Evolutionary conservation across 2,888 invertebrate species (phyloP), one percentile per base, ranked within the genome.

Genomic region (Habroteleia sp.): DNA sequence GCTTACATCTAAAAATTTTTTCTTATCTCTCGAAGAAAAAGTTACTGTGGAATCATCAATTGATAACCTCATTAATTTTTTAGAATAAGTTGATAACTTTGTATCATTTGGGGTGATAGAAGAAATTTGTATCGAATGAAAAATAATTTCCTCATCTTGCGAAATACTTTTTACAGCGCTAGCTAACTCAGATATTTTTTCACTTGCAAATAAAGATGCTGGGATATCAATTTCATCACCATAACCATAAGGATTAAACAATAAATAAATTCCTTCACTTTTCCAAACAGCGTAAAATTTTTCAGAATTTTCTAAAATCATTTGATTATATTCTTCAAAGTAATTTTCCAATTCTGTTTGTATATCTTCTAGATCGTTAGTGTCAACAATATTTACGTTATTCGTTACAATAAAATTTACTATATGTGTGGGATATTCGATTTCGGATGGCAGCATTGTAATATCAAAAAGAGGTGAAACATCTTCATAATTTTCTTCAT

Each of bases 191-290:
- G 79, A 81, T 3, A 87, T 65, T 11, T 58, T 80, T 3, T 82
- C 83, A 0, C 79, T 80, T 0, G 86, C 83, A 0, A 77, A 60
- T 17, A 88, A 66, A 0, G 79, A 74, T 4, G 84, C 84, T 0
- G 85, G 81, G 11, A 77, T 46, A n/a, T 65, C 75, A 1, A 78
- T 77, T 14, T 81, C 83, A 1, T 50, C 42, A 31, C 86, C 83
- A 33, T 76, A 77, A 0, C 88, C 88, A 16, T 88, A 88, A n/a
- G 86, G 83, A 79, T 88, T 87, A 5, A 88, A 82, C 1, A 87
- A 2, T 25, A 77, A 83, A 50, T 80, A 88, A 13, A 80, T 79
- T 0, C 60, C 66, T 0, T 78, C 72, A 0, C 77, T 62, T 27
- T 81, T 84, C 85, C 86, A 88, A 11, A 87, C 60, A 0, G 80